phyloP scores from a whole-genome alignment of 2,797 vertebrate genomes.

The Paedocypris micromegethes region DNA sequence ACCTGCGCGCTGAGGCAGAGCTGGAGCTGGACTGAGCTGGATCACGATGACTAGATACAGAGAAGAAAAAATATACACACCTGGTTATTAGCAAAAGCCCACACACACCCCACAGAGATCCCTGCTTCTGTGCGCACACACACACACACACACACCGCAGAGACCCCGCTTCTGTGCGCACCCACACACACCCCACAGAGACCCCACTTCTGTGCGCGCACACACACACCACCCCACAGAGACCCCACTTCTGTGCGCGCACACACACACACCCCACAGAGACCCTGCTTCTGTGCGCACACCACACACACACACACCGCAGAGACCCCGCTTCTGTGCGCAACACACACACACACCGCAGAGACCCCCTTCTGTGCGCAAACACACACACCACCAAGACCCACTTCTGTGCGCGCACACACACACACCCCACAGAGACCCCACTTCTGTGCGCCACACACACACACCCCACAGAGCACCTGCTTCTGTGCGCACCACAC shows the following conservation, averaged over 20 bases:
- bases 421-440: too few relatives aligned
- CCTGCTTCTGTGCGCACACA: background rate
- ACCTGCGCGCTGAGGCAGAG: constrained; percentile 97
- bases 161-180: too few relatives aligned
- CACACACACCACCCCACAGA: too few relatives aligned
- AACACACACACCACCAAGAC: background rate
- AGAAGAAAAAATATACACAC: constrained; percentile 76
- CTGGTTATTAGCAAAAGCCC: constrained; percentile 48
- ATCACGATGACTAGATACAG: constrained; percentile 95
- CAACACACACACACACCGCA: background rate
- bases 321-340: too few relatives aligned
- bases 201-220: background rate
- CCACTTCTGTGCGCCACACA: too few relatives aligned
- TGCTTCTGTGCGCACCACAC: too few relatives aligned
- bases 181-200: background rate
- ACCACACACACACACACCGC: too few relatives aligned
- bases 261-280: too few relatives aligned
- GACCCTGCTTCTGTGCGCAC: too few relatives aligned
- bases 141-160: background rate
- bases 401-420: background rate
- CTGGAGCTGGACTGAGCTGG: constrained; percentile 98
- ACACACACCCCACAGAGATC: constrained; percentile 16
- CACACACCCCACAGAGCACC: too few relatives aligned
- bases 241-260: too few relatives aligned
- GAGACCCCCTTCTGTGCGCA: background rate